Conservation (phyloP, 2,113 vertebrate genomes). For the Apeltes quadracus region DNA sequence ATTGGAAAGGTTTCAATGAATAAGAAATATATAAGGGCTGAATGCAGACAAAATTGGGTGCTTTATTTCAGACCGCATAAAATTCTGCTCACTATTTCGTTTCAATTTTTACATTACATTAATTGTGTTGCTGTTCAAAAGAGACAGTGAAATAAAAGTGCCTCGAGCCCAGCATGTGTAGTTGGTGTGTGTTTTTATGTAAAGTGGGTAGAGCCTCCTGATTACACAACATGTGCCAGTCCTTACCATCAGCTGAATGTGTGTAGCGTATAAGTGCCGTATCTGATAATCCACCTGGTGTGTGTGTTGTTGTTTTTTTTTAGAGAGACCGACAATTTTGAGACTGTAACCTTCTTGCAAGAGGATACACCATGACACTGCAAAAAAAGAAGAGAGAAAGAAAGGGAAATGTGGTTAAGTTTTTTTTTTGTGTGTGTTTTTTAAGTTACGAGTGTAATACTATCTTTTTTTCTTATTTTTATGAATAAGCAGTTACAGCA, state of each 20-base stretch:
- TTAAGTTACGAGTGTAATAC: neutral
- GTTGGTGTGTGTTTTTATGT: conserved; percentile 36
- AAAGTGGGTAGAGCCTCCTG: conserved; percentile 60
- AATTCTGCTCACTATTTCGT: conserved; percentile 27
- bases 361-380: neutral
- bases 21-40: neutral
- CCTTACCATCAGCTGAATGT: conserved; percentile 58
- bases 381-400: neutral
- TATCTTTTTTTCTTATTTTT: conserved; percentile 30
- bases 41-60: conserved; percentile 1
- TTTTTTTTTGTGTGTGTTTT: conserved; percentile 1
- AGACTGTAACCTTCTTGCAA: conserved; percentile 29
- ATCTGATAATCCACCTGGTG: conserved; percentile 3
- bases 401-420: conserved; percentile 5
- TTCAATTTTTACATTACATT: conserved; percentile 13
- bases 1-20: neutral
- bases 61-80: conserved; percentile 2
- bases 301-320: conserved; percentile 26
- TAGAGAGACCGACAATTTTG: neutral
- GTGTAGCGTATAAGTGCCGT: conserved; percentile 36
- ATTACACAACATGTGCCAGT: conserved; percentile 71
- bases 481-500: conserved; percentile 37
- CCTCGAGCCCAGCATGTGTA: conserved; percentile 22
- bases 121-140: conserved; percentile 27
- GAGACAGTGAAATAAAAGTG: conserved; percentile 30